A percentile compares a stretch with the other conserved stretches of the same genome.
Evolutionary conservation across 2,113 vertebrate genomes (phyloP).

Genomic region (Melanostigma gelatinosum): DNA sequence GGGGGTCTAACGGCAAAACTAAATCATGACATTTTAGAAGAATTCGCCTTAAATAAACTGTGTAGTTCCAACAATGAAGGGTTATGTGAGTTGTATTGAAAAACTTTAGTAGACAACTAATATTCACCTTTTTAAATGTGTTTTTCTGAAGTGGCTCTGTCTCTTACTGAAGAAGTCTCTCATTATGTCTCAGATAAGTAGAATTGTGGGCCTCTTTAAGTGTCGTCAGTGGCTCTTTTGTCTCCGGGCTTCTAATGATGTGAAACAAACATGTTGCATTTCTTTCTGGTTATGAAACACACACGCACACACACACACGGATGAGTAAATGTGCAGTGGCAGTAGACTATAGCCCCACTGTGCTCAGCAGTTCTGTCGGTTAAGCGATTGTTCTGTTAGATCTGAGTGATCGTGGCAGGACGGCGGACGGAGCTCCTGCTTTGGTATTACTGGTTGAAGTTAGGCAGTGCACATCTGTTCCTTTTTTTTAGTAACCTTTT

Average conservation of each 20-base stretch:
- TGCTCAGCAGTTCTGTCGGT: slow-evolving; percentile 43
- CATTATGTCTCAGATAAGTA: neutral
- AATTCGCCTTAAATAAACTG: too few species aligned
- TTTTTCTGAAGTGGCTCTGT: neutral
- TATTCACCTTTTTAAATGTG: neutral
- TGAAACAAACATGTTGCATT: neutral
- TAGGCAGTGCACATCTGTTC: neutral
- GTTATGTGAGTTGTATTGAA: neutral
- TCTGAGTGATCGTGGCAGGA: slow-evolving; percentile 12
- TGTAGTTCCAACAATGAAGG: neutral
- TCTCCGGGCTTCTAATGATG: neutral
- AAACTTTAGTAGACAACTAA: neutral
- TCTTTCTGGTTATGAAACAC: slow-evolving; percentile 15
- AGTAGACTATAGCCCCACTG: slow-evolving; percentile 1
- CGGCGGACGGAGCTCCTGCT: neutral
- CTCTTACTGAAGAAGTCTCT: neutral
- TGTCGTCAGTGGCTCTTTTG: slow-evolving; percentile 14
- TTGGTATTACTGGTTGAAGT: neutral
- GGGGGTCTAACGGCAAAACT: neutral
- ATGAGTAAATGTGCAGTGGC: slow-evolving; percentile 32
- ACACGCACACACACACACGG: neutral
- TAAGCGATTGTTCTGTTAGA: neutral
- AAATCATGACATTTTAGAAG: neutral
- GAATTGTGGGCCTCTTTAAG: neutral
- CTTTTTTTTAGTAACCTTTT: too few species aligned